Base-by-base conservation (phyloP, 2,113 vertebrate species). In the Astatotilapia flaviijosephi region DNA sequence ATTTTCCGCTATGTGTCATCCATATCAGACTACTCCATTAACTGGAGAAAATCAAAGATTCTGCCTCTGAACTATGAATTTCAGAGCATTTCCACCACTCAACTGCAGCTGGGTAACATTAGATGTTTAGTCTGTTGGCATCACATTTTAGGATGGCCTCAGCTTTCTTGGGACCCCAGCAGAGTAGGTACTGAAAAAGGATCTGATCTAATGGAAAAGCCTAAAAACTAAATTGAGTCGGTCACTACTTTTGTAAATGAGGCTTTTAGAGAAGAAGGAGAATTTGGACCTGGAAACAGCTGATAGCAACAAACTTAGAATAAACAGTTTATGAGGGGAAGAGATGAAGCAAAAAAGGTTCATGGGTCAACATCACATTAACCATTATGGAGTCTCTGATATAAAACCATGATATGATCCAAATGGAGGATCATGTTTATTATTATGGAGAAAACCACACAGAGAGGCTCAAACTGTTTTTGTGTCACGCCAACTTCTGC, bases 401-500 rank as follows among this genome's bases (percentile, higher is more conserved):
- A 21, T 11, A 21, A 53, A 53, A 53, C 19, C 0, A 21, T 53
- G 51, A 21, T 11, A 11, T 53, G 19, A 53, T 53, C 5, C 9
- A 37, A 53, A 53, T n/a, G 9, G 51, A 54, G n/a, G 51, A 54
- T 12, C 5, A 54, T 54, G 51, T 21, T 54, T 21, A 54, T 11
- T 21, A 21, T 54, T 11, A 54, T 12, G 51, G n/a, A 54, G n/a
- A 54, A 6, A 21, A 54, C 10, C 51, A 54, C 51, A 54, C 5
- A 54, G 51, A 54, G n/a, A 54, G 3, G 5, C 10, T 54, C 51
- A 21, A 53, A 54, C 51, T 21, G 51, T 3, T 54, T 54, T 53
- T 54, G 0, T 6, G n/a, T 54, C 51, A 21, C 2, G 3, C 0
- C 1, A 12, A 21, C 10, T 54, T 51, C 49, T 51, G 9, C 49